Evolutionary conservation across 2,888 invertebrate species (phyloP), one percentile per base, ranked within the genome.

Genomic region (Dinocampus coccinellae): DNA sequence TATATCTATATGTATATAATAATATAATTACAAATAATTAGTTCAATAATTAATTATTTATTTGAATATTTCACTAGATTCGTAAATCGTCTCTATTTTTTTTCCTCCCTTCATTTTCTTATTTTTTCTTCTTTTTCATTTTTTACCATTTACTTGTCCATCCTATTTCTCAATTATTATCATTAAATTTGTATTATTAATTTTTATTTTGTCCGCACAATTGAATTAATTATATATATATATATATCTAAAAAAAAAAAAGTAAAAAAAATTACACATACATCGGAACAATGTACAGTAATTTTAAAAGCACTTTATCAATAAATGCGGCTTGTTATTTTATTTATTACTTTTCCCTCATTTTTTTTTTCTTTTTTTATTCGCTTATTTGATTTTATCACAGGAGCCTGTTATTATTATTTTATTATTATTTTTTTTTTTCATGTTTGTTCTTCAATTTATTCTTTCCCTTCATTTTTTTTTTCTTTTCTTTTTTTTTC

Each of bases 21-120:
- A 79, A 73, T 75, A 78, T 78, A 78, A 77, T 77, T 78, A 79
- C 75, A 79, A 79, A 76, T 78, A 76, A 78, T 79, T 77, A 76
- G 63, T 75, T 70, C 72, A 76, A 76, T 72, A 52, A 73, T 76
- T 68, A 80, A 72, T 75, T 79, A 80, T 78, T 79, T 78, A 80
- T 81, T 81, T 82, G 79, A 82, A 83, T 85, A 85, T 83, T 85
- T 85, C 85, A 85, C 85, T 85, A 85, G 85, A 85, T 83, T 85
- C 83, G 78, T 80, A 78, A 80, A 83, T 82, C 57, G 78, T 80
- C 81, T 79, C 70, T 72, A 52, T 26, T 29, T 20, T 29, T 55
- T 47, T 62, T 60, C 61, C 36, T 33, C n/a, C n/a, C n/a, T n/a
- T n/a, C n/a, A n/a, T n/a, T n/a, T n/a, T n/a, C n/a, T n/a, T n/a